These are phyloP conservation scores for Tachina grossa DNA, from an alignment of 2,888 invertebrate genomes.

Conservation along the genomic window DNA sequence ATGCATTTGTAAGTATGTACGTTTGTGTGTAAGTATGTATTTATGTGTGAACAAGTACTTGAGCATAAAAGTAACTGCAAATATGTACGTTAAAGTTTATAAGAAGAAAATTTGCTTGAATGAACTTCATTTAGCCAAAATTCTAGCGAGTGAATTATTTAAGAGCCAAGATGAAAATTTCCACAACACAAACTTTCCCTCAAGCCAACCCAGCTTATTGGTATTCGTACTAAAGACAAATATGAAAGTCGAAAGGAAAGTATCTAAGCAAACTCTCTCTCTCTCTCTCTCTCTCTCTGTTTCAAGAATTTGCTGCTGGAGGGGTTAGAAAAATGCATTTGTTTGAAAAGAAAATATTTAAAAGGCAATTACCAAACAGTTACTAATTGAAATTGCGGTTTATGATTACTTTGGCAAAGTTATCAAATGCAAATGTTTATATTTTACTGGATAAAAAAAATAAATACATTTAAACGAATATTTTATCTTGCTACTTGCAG, in stretches of 20 bases:
- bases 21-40: too few species aligned
- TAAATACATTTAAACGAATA: background rate
- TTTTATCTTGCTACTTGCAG: background rate
- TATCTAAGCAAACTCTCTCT: background rate
- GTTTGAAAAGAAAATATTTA: constrained; percentile 17
- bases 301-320: background rate
- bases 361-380: constrained; percentile 43
- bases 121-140: background rate
- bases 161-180: background rate
- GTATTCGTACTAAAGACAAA: background rate
- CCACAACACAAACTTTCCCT: background rate
- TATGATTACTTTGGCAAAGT: constrained; percentile 13
- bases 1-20: background rate
- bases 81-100: background rate
- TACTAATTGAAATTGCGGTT: constrained; percentile 48
- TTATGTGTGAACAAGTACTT: background rate
- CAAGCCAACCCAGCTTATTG: background rate
- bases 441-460: background rate
- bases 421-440: background rate
- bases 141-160: background rate
- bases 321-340: background rate
- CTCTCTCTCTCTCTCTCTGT: background rate
- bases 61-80: background rate
- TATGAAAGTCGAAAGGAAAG: background rate
- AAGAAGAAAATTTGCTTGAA: constrained; percentile 1